Evolutionary conservation across 2,888 invertebrate species (phyloP).

Genomic region (Cosmorhoe ocellata): DNA sequence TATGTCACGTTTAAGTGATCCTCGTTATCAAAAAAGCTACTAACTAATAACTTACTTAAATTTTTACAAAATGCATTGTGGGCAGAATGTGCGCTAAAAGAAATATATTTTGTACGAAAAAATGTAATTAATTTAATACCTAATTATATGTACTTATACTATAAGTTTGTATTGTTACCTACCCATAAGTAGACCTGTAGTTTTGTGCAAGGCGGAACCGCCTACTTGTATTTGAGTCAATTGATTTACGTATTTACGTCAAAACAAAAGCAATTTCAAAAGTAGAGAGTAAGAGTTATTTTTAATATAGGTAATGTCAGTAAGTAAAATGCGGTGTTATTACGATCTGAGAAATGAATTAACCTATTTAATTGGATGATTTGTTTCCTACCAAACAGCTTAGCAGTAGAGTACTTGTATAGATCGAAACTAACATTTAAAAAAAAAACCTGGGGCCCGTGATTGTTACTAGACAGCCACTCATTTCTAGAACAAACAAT

Average conservation of each 20-base stretch:
- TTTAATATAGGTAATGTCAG: constrained; percentile 46
- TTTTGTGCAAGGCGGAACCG: constrained; percentile 44
- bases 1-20: constrained; percentile 34
- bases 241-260: constrained; percentile 54
- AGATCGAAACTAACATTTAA: constrained; percentile 28
- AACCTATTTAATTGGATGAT: constrained; percentile 36
- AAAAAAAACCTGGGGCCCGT: neutral
- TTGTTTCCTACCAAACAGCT: constrained; percentile 54
- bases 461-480: neutral
- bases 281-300: constrained; percentile 57
- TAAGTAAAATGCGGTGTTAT: constrained; percentile 31
- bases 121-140: constrained; percentile 67
- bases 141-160: constrained; percentile 48
- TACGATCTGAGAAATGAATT: constrained; percentile 21
- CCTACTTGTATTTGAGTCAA: constrained; percentile 65
- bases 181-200: constrained; percentile 50
- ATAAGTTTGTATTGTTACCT: constrained; percentile 68
- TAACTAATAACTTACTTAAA: constrained; percentile 33
- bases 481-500: no score
- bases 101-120: constrained; percentile 69
- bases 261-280: constrained; percentile 70
- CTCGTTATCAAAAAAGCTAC: constrained; percentile 41
- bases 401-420: constrained; percentile 43
- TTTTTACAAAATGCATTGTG: constrained; percentile 27
- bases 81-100: constrained; percentile 60